Percentiles rank a stretch among this genome's conserved stretches.
phyloP scores from a whole-genome alignment of 2,113 vertebrate species.

The Plestiodon gilberti region DNA sequence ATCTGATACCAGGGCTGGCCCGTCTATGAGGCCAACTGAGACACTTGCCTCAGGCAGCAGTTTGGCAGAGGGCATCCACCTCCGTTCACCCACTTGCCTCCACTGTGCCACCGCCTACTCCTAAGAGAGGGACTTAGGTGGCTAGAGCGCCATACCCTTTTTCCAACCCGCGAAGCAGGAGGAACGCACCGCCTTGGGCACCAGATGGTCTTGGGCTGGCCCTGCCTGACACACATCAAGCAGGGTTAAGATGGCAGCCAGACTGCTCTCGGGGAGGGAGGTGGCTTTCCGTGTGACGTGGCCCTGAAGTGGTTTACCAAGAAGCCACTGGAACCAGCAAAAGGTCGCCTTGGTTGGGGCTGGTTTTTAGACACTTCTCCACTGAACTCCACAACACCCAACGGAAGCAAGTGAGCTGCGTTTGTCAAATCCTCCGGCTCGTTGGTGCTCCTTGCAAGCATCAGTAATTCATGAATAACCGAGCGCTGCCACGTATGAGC shows the following conservation, averaged over 20 bases:
- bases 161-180: too few relatives aligned
- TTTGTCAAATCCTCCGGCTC: neutral
- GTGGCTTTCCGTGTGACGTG: neutral
- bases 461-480: conserved; percentile 11
- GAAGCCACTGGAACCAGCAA: neutral
- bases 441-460: conserved; percentile 12
- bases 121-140: too few relatives aligned
- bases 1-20: too few relatives aligned
- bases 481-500: neutral
- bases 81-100: too few relatives aligned
- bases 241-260: neutral
- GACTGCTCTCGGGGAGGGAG: too few relatives aligned
- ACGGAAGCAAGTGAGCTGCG: neutral
- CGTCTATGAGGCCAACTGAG: too few relatives aligned
- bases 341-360: neutral
- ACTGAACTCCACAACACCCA: neutral
- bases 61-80: too few relatives aligned
- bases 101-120: too few relatives aligned
- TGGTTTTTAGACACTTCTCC: neutral
- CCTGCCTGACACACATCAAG: neutral
- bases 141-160: too few relatives aligned
- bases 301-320: neutral
- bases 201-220: neutral
- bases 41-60: too few relatives aligned
- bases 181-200: too few relatives aligned